phyloP scores from a whole-genome alignment of 2,797 vertebrate species.

The Coracias cyanogaster region DNA sequence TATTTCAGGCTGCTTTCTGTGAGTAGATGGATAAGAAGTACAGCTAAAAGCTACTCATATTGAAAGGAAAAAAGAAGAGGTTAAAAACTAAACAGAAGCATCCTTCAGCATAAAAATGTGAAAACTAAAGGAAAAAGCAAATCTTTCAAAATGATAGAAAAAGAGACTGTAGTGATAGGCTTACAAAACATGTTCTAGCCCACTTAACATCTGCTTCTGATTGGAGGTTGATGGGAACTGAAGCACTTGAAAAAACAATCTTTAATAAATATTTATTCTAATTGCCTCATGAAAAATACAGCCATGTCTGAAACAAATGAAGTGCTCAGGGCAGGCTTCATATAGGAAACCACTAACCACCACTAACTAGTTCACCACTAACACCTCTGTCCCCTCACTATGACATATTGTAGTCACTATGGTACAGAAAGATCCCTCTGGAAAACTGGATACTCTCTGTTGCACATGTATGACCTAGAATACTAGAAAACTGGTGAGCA shows the following conservation, averaged over 20 bases:
- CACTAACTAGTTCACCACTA: not conserved
- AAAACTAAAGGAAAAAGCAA: not conserved
- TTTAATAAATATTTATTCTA: not conserved
- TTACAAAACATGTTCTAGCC: not conserved
- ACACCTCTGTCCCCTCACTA: not conserved
- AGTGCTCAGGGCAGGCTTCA: not conserved
- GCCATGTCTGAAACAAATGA: not conserved
- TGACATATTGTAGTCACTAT: not conserved
- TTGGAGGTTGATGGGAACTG: not conserved
- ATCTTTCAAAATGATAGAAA: not conserved
- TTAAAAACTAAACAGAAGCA: not conserved
- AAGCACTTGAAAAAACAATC: not conserved
- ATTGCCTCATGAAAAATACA: not conserved
- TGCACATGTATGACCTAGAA: rapidly evolving
- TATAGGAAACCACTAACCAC: not conserved
- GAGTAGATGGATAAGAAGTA: not conserved
- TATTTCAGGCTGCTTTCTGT: not conserved
- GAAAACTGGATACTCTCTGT: not conserved
- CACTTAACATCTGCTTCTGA: not conserved
- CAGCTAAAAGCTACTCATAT: not conserved
- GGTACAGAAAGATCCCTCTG: not conserved
- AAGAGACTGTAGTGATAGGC: not conserved
- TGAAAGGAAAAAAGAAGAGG: not conserved
- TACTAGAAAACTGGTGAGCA: not conserved
- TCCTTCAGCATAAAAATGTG: not conserved